Base-by-base conservation (phyloP, 2,797 vertebrate genomes). In the Heliangelus exortis region DNA sequence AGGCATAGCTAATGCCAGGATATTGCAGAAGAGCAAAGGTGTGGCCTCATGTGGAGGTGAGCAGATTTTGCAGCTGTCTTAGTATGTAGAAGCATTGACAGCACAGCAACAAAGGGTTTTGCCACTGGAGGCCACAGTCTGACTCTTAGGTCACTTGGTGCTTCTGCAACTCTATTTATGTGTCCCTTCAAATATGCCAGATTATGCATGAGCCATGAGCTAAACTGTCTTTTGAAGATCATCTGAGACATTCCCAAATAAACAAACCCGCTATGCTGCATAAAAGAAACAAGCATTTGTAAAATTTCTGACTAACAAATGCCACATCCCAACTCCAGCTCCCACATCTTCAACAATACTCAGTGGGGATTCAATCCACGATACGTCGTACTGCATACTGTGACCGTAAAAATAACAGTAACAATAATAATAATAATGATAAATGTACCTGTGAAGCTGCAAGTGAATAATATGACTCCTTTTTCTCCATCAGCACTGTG, bases 401-500 rank as follows among this genome's bases (percentile, higher is more conserved):
- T 39, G 16, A 51, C 68, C 81, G 75, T 68, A 54, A 18, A 57
- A 80, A 48, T 31, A 53, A 16, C 31, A 41, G 39, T 41, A 41
- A 41, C 39, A 85, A 48, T 57, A 86, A 80, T 31, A 53, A 16
- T 33, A 85, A 53, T 57, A 86, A 80, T 54, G 36, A 41, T 45
- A 80, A 94, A 45, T 2, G 1, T 96, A 96, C 91, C 94, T 96
- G 94, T 86, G 94, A 93, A 68, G 85, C 55, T 80, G 71, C 72
- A 84, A 97, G 89, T 55, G 93, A 92, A 69, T 96, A 84, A 65
- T 94, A 93, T 19, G 92, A 39, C 31, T 96, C 87, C 29, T 89
- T 95, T 71, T 93, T 71, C 77, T 92, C 82, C 91, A 97, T 96
- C 65, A 97, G 72, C 83, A 97, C 96, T 76, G 84, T 69, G 53